Base-by-base conservation (phyloP, 2,113 vertebrate genomes). In the Macquaria ambigua region DNA sequence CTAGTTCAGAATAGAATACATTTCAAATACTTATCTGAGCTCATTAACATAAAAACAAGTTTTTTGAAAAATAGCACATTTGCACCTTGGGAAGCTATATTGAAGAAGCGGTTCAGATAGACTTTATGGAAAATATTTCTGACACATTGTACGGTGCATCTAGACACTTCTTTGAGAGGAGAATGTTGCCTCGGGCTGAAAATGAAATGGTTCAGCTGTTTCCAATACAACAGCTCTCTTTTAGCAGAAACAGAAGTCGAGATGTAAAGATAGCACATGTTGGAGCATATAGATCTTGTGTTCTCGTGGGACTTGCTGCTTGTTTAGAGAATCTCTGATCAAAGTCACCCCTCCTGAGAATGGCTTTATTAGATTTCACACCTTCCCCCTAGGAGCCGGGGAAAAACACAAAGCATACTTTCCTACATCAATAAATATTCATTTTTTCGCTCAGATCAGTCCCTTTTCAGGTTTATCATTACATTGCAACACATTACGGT, bases 331-430 rank as follows among this genome's bases (percentile, higher is more conserved):
- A 92, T 92, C 91, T 77, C 85, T 91, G 94, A 96, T 96, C 95
- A 96, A 96, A 96, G 95, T 87, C 86, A 21, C 87, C 89, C 93
- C 92, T 92, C 92, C 91, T 93, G 93, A 93, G 94, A 93, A 93
- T 68, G 86, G 83, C 93, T 95, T 95, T 95, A 96, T 96, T 96
- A 96, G 94, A 96, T 95, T 96, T 95, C 95, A 93, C 93, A 94
- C 93, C 91, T 90, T 92, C 91, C 85, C 94, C 85, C 53, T 67
- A 85, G 93, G 93, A 93, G 92, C 87, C 73, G 10, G 81, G 84
- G 81, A 82, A 94, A 93, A 94, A 93, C 93, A 91, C 93, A 93
- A 94, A 95, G 93, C 93, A 94, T 90, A 88, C 82, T 89, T 87
- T 92, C 93, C 93, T 94, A 87, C 90, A 84, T 95, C 92, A 96